Conservation (phyloP, 2,888 invertebrate genomes). For the Drosophila melanosoma region DNA sequence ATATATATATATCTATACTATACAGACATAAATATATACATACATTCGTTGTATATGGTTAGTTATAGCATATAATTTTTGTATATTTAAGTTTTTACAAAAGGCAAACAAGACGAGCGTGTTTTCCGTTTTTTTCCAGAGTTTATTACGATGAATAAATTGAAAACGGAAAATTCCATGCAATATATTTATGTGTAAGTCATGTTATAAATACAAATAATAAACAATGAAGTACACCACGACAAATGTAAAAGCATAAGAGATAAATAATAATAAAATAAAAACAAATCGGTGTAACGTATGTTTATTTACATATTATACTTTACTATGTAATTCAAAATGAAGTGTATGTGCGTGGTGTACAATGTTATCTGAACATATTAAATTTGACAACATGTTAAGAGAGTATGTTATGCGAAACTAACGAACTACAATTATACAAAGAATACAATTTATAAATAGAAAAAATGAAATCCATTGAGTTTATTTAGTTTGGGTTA, state of each 20-base stretch:
- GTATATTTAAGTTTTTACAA: constrained; percentile 78
- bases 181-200: constrained; percentile 51
- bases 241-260: constrained; percentile 39
- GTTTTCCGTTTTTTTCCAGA: constrained; percentile 61
- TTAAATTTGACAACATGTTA: constrained; percentile 54
- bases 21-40: constrained; percentile 39
- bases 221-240: constrained; percentile 51
- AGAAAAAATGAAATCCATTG: constrained; percentile 45
- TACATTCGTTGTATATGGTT: constrained; percentile 64
- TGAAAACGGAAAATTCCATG: constrained; percentile 43
- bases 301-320: constrained; percentile 61
- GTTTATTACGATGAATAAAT: constrained; percentile 54
- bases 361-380: constrained; percentile 45
- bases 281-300: constrained; percentile 49
- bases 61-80: constrained; percentile 76
- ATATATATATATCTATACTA: constrained; percentile 38
- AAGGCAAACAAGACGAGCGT: constrained; percentile 34
- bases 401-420: constrained; percentile 75
- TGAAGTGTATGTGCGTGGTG: constrained; percentile 64
- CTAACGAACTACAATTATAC: constrained; percentile 79
- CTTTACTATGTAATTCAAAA: constrained; percentile 40
- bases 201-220: constrained; percentile 43
- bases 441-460: constrained; percentile 79
- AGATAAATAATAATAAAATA: constrained; percentile 16
- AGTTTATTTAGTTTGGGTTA: constrained; percentile 12